These are phyloP conservation scores for Drosophila lacertosa DNA, from an alignment of 1,140 invertebrate species.

Conservation along the genomic window DNA sequence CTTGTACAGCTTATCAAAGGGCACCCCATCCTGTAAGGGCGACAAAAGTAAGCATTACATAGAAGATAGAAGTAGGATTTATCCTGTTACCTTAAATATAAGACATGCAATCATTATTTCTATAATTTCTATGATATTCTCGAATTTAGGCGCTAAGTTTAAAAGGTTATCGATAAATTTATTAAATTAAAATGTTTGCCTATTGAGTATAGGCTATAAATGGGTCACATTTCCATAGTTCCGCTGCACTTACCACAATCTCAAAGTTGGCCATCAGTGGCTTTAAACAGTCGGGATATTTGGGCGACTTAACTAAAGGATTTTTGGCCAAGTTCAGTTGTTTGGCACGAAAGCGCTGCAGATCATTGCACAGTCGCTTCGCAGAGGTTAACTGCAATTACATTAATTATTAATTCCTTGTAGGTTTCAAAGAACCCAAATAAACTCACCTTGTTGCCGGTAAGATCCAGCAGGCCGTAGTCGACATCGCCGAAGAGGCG, in stretches of 20 bases:
- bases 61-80: too few species aligned
- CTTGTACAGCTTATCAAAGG: constrained; percentile 59
- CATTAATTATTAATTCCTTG: not conserved
- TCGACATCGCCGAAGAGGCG: constrained; percentile 52
- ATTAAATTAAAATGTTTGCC: too few species aligned
- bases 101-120: too few species aligned
- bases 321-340: constrained; percentile 63
- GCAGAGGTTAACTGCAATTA: constrained; percentile 40
- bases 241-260: constrained; percentile 50
- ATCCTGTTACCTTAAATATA: too few species aligned
- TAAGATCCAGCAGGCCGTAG: constrained; percentile 49
- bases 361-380: constrained; percentile 43
- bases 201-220: too few species aligned
- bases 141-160: too few species aligned
- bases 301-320: constrained; percentile 44
- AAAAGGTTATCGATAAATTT: too few species aligned
- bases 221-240: too few species aligned
- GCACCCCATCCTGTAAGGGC: constrained; percentile 54
- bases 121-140: too few species aligned
- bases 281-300: constrained; percentile 60
- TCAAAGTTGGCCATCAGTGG: constrained; percentile 59
- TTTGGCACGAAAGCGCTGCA: constrained; percentile 52
- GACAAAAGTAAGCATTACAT: not conserved
- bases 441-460: constrained; percentile 44
- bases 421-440: not conserved